Base-by-base conservation (phyloP, 2,113 vertebrate genomes). In the Hemiscyllium ocellatum region DNA sequence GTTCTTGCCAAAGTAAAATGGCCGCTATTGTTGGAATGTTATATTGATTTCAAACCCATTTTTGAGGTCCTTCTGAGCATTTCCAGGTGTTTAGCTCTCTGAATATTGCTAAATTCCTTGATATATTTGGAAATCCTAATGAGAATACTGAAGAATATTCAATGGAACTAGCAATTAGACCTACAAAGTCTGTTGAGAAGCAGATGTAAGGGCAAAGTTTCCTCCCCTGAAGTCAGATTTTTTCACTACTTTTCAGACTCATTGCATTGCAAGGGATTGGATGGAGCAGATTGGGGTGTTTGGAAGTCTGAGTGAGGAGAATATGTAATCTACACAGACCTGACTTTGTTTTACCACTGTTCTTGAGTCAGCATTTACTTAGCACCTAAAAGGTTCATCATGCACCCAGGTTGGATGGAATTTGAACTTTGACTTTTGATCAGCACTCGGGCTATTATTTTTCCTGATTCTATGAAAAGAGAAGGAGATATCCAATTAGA, bases 1-100 rank as follows among this genome's bases (percentile, higher is more conserved):
- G 65, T 72, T 95, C 4, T 94, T 42, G 66, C n/a, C 65, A 69
- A 69, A 69, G 93, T 72, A 95, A 72, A 70, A 72, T 69, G 93
- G 42, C 42, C 13, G 68, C 68, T 29, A 1, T 10, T 50, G 50
- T 50, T 24, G 4, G 86, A 89, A 29, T 26, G 17, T 65, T n/a
- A 65, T 19, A 37, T 66, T 8, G 33, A 22, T 37, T 66, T 37
- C 20, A 66, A 66, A 65, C 61, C 61, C 89, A 37, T 65, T 33
- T 33, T 91, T 33, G 89, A 91, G 20, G 19, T 37, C 78, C 29
- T 91, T 91, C 56, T n/a, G 89, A 65, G 85, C 85, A 56, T 87
- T 87, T 89, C 50, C 24, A 89, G 89, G 17, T 37, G 52, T 47
- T 91, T 20, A 90, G 87, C 52, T 8, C 89, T 61, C 87, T 66